Evolutionary conservation across 2,797 vertebrate genomes (phyloP).

Genomic region (Clarias laeviceps): DNA sequence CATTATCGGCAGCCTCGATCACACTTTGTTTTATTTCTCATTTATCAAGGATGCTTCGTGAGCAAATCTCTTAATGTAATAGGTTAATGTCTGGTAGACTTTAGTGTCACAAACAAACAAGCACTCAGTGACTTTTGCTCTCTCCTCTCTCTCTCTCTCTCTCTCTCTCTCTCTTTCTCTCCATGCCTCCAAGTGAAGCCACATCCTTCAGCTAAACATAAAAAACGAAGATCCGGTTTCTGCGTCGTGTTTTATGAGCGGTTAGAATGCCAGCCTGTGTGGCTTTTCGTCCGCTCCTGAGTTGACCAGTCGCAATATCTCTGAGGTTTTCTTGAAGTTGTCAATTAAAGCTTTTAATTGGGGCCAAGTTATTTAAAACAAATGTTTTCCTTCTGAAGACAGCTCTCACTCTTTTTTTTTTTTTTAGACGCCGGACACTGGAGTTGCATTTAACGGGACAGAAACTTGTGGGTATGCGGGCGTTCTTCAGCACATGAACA

Average conservation of each 20-base stretch:
- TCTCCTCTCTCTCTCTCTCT: conserved; percentile 45
- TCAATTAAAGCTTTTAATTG: conserved; percentile 74
- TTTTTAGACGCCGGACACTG: conserved; percentile 38
- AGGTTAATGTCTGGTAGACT: neutral
- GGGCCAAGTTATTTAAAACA: conserved; percentile 66
- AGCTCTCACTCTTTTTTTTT: conserved; percentile 13
- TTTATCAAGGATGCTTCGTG: conserved; percentile 25
- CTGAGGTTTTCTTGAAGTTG: conserved; percentile 70
- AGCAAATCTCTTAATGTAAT: neutral
- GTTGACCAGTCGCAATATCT: conserved; percentile 64
- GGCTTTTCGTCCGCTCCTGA: conserved; percentile 58
- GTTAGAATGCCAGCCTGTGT: conserved; percentile 72
- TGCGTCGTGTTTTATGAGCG: conserved; percentile 73
- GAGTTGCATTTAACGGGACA: conserved; percentile 21
- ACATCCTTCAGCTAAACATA: conserved; percentile 73
- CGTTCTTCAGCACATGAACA: neutral
- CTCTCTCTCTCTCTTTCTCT: conserved; percentile 17
- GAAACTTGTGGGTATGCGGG: neutral
- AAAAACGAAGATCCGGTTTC: conserved; percentile 76
- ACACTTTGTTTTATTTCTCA: neutral
- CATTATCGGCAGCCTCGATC: neutral
- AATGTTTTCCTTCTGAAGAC: conserved; percentile 54
- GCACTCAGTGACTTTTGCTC: conserved; percentile 39
- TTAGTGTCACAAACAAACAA: conserved; percentile 24
- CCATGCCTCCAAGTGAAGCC: conserved; percentile 64